Base-by-base conservation (phyloP, 2,113 vertebrate genomes). In the Pipra filicauda region DNA sequence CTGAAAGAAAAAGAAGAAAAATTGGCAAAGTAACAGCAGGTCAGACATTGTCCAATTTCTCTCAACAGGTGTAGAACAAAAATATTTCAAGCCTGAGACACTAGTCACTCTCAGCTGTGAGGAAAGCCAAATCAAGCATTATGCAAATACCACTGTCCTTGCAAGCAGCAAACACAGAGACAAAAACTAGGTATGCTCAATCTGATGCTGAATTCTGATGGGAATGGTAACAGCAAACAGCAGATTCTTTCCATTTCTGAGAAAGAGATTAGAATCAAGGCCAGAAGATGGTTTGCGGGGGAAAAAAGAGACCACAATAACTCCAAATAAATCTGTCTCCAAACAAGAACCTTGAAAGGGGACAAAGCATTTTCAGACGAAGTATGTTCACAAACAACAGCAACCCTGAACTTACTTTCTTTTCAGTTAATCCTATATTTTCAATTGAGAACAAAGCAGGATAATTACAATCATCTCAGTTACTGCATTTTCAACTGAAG, bases 1-100 rank as follows among this genome's bases (percentile, higher is more conserved):
- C 99, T 99, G 92, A 6, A 80, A 71, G 26, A 76, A 28, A 75
- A 62, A 26, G 41, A 71, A 33, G 33, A 44, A 22, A 61, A 73
- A 12, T 5, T 71, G 17, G 19, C 20, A 18, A 88, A 78, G 9
- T 39, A 18, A 72, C 6, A 64, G 28, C 15, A 54, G 12, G 30
- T 33, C 65, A 84, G 24, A 44, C 15, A n/a, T 49, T 35, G 12
- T 13, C 18, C 70, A 83, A 74, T 14, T 76, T 21, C 33, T 85
- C 12, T 6, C 24, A 69, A 27, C 1, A 78, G 7, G 1, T 21
- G 10, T 1, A 49, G 3, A 85, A 58, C 2, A 89, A 48, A 85
- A 92, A n/a, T 39, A 85, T 15, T 75, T 72, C 43, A 57, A 89
- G 21, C 5, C 22, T 57, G n/a, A 81, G 37, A 71, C 14, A 71